Conservation (phyloP, 2,797 vertebrate genomes). For the Molothrus ater region DNA sequence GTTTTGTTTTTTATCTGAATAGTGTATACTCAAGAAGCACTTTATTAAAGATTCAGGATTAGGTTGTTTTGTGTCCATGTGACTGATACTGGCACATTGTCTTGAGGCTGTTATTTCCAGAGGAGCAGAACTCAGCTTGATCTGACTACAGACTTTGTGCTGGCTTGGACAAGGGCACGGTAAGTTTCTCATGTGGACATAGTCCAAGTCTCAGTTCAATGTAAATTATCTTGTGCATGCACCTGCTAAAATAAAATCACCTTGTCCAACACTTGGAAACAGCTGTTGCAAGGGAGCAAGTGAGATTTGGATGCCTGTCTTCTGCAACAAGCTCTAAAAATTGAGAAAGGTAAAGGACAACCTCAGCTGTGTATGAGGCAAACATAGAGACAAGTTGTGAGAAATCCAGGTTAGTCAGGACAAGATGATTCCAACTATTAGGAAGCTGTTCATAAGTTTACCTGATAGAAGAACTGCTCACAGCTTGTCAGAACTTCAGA, state of each 20-base stretch:
- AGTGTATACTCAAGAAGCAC: not conserved
- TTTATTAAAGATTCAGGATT: not conserved
- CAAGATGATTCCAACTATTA: conserved; percentile 65
- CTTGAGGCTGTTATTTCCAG: not conserved
- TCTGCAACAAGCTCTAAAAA: not conserved
- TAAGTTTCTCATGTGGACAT: not conserved
- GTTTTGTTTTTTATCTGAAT: not conserved
- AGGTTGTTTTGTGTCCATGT: not conserved
- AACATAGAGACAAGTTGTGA: conserved; percentile 58
- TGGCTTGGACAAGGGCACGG: not conserved
- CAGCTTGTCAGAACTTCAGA: conserved; percentile 64
- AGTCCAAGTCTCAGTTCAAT: not conserved
- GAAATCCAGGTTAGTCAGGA: conserved; percentile 64
- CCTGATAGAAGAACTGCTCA: conserved; percentile 62
- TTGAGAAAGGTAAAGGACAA: not conserved
- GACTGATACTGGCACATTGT: not conserved
- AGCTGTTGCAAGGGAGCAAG: not conserved
- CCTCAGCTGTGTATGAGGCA: conserved; percentile 21
- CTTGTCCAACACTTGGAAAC: not conserved
- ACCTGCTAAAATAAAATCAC: not conserved
- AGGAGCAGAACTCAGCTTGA: not conserved
- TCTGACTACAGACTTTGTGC: not conserved
- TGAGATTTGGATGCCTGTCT: not conserved
- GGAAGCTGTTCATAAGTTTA: conserved; percentile 58
- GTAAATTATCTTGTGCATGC: not conserved